phyloP scores from a whole-genome alignment of 2,797 vertebrate species.

The Hippocampus kuda region DNA sequence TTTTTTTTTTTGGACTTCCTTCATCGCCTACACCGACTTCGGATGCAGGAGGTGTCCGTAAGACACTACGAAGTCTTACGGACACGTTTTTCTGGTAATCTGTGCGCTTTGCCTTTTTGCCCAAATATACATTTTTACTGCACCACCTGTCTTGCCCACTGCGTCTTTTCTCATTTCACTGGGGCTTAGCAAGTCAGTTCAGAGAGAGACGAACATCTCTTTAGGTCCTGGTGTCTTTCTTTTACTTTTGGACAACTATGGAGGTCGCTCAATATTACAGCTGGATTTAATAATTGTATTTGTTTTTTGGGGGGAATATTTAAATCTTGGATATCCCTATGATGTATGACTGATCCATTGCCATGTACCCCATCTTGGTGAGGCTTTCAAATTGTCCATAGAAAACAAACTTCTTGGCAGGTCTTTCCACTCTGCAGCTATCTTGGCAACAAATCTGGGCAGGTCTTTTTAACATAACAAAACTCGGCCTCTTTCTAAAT shows the following conservation, averaged over 20 bases:
- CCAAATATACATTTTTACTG: too few species aligned
- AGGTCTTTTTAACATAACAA: slow-evolving; percentile 3
- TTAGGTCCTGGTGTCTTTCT: background rate
- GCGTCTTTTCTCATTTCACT: too few species aligned
- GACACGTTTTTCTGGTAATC: too few species aligned
- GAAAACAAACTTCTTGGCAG: background rate
- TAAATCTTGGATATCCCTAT: background rate
- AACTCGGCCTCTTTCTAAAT: background rate
- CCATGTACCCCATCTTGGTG: background rate
- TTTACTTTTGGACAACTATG: background rate
- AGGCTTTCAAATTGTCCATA: slow-evolving; percentile 4
- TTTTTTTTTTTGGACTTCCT: too few species aligned
- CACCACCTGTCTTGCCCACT: too few species aligned
- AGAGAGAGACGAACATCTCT: background rate
- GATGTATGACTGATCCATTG: background rate
- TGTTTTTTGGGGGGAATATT: background rate
- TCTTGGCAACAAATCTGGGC: slow-evolving; percentile 5
- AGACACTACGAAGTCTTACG: too few species aligned
- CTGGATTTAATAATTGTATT: background rate
- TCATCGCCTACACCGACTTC: too few species aligned
- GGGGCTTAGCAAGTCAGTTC: too few species aligned
- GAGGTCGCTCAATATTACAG: background rate
- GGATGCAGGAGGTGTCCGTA: too few species aligned
- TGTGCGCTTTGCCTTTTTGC: too few species aligned
- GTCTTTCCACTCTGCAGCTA: background rate